Evolutionary conservation across 2,888 invertebrate genomes (phyloP), one percentile per base, ranked within the genome.

Genomic region (Furcula furcula): DNA sequence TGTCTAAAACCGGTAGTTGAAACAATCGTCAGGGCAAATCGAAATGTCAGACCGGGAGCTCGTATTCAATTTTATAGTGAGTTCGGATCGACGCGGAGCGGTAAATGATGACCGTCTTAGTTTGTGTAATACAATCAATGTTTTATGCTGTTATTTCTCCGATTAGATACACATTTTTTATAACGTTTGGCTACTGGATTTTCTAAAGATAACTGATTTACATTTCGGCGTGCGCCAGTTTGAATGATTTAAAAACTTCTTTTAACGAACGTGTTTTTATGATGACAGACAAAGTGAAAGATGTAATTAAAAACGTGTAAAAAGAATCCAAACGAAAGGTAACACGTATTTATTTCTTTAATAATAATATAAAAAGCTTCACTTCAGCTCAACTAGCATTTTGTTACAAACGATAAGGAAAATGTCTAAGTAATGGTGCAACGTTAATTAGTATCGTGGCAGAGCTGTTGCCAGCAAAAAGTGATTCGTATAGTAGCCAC

Each of bases 1-100:
- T 66, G 66, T 69, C 70, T 65, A 76, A 78, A 76, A 79, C 77
- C 77, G 78, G 78, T 76, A 76, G 79, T 78, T 69, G 76, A 74
- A 78, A 76, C 78, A 78, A 80, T 74, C 77, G 76, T 76, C 76
- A 79, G 72, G 76, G 70, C 59, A 65, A 68, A 71, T 76, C 66
- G 67, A 66, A 65, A 61, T 60, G 60, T 56, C 60, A 60, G 56
- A 55, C 52, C 61, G 62, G 65, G 52, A 64, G 66, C 62, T 57
- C 47, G 61, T 64, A 66, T 67, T 65, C 55, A 66, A 71, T 65
- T 66, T 65, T 68, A 71, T 71, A 65, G 62, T 53, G 49, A 54
- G 56, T 55, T 61, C 56, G 49, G 47, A 50, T 56, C 50, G 49
- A 54, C 56, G 55, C 53, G 44, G 54, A 53, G 47, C 48, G 57